Evolutionary conservation across 2,888 invertebrate species (phyloP), one percentile per base, ranked within the genome.

Genomic region (Neoaliturus tenellus): DNA sequence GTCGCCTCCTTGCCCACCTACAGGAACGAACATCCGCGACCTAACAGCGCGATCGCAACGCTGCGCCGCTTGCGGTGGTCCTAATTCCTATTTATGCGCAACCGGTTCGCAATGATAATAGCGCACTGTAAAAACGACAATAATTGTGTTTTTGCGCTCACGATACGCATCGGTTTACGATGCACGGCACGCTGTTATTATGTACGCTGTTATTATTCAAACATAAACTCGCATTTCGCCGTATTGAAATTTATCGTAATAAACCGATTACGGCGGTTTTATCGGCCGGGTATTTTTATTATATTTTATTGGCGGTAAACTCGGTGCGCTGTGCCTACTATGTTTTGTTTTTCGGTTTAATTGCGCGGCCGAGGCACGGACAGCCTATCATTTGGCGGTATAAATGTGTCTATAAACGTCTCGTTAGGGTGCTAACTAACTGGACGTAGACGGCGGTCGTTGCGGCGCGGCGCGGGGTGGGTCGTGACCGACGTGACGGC

Each of bases 121-220:
- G 84, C 84, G 75, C 71, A 81, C 85, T 84, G 83, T 85, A 84
- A 85, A 84, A 85, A 85, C 84, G 84, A 84, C 85, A 83, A 85
- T 84, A 83, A 84, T 84, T 82, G 82, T 82, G 82, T 82, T 82
- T 82, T 82, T 82, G 82, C 73, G 31, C 62, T 33, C 81, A 81
- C 81, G 35, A 82, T 82, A 71, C 39, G 82, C 82, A 73, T 82
- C 58, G 55, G 33, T 82, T 82, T 82, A 82, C 73, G 55, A 58
- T 33, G 28, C 39, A 73, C 82, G 69, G n/a, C n/a, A n/a, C 67
- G 41, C 81, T 81, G 81, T 81, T 81, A 81, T 81, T 81, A 81
- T 81, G 81, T 69, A 81, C 69, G 67, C 82, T 55, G 35, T 73
- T 82, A 82, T 82, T 82, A 82, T 82, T 82, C 82, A 82, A 82